Evolutionary conservation across 2,797 vertebrate genomes (phyloP).

Genomic region (Mus caroli): DNA sequence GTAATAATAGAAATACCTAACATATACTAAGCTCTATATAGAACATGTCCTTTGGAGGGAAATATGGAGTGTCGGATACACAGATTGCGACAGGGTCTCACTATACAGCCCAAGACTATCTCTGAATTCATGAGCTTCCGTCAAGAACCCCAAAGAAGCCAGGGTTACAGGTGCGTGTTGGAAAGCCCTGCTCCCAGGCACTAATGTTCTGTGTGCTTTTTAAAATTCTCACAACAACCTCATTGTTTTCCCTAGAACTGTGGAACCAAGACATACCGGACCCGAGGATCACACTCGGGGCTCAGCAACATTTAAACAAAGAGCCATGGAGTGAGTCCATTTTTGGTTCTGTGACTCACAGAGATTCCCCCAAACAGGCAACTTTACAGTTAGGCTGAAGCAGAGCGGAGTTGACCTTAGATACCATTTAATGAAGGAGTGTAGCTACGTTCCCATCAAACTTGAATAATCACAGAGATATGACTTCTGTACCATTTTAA

Average conservation of each 20-base stretch:
- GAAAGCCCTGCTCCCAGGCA: background rate
- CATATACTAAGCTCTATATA: background rate
- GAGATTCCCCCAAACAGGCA: background rate
- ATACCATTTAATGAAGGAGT: background rate
- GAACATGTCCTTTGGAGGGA: background rate
- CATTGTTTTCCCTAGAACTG: background rate
- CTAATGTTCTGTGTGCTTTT: background rate
- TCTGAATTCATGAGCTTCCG: background rate
- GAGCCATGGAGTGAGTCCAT: background rate
- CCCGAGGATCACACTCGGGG: background rate
- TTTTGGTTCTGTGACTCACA: background rate
- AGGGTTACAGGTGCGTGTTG: background rate
- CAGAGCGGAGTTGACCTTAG: background rate
- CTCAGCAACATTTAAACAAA: background rate
- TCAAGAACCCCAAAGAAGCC: background rate
- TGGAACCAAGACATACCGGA: background rate
- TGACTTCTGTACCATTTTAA: slow-evolving; percentile 44
- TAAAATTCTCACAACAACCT: background rate
- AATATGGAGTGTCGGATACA: background rate
- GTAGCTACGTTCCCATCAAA: background rate
- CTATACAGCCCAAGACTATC: background rate
- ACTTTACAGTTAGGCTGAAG: background rate
- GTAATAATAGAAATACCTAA: slow-evolving; percentile 1
- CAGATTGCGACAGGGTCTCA: background rate
- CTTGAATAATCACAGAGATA: slow-evolving; percentile 10